phyloP scores from a whole-genome alignment of 2,888 invertebrate genomes.

The Galerucella nymphaeae region DNA sequence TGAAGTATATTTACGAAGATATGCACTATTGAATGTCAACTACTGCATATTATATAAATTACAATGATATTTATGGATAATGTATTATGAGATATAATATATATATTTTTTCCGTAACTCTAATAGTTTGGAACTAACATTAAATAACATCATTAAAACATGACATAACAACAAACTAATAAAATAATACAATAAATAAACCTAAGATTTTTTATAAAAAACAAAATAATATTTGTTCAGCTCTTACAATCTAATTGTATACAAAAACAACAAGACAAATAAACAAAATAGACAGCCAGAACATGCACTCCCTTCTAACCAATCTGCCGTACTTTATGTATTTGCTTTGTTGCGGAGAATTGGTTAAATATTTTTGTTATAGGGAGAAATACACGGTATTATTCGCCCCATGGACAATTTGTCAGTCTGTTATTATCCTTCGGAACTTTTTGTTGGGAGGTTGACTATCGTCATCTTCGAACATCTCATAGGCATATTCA shows the following conservation, averaged over 20 bases:
- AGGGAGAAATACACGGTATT: conserved; percentile 60
- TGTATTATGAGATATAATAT: conserved; percentile 22
- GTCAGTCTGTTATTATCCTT: conserved; percentile 66
- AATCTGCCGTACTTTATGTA: conserved; percentile 13
- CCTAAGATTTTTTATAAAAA: conserved; percentile 45
- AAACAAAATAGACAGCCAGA: conserved; percentile 24
- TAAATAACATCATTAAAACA: conserved; percentile 47
- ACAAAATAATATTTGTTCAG: conserved; percentile 39
- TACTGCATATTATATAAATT: conserved; percentile 34
- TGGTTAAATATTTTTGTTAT: conserved; percentile 40
- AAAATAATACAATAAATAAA: conserved; percentile 47
- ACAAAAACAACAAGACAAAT: conserved; percentile 25
- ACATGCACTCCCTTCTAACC: conserved; percentile 8
- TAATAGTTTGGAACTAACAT: conserved; percentile 32
- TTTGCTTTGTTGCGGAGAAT: conserved; percentile 17
- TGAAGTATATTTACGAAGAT: conserved; percentile 30
- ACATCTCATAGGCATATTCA: conserved; percentile 73
- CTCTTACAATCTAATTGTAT: conserved; percentile 29
- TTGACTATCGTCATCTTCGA: conserved; percentile 65
- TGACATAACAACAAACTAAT: conserved; percentile 45
- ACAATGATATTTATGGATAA: conserved; percentile 24
- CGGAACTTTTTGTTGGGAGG: conserved; percentile 68
- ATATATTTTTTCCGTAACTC: conserved; percentile 34
- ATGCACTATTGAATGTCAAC: conserved; percentile 38
- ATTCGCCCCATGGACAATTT: conserved; percentile 60